Percentiles rank a stretch among this genome's conserved stretches.
phyloP scores from a whole-genome alignment of 2,888 invertebrate genomes.

The Cephus pygmeus region DNA sequence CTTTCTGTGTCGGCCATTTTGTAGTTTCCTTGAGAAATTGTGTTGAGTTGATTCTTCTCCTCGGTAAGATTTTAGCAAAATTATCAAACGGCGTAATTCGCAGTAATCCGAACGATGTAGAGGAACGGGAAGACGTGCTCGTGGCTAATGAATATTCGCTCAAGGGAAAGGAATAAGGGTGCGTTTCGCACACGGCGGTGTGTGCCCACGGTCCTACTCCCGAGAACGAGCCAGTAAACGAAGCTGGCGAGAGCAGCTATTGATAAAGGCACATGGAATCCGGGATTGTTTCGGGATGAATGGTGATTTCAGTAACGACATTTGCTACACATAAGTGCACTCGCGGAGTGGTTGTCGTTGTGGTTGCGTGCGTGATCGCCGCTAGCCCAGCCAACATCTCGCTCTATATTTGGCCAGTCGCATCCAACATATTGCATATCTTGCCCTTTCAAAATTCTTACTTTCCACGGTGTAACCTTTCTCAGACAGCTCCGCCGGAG shows the following conservation, averaged over 20 bases:
- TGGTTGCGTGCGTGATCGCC: slow-evolving; percentile 49
- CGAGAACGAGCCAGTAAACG: slow-evolving; percentile 53
- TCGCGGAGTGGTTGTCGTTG: slow-evolving; percentile 53
- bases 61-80: slow-evolving; percentile 67
- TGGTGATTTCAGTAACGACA: slow-evolving; percentile 54
- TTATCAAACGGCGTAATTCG: slow-evolving; percentile 20
- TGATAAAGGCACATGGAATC: slow-evolving; percentile 69
- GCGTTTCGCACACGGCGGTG: slow-evolving; percentile 36
- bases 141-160: slow-evolving; percentile 10
- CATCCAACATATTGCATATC: slow-evolving; percentile 63
- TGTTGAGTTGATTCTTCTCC: slow-evolving; percentile 73
- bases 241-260: slow-evolving; percentile 48
- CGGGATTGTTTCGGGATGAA: slow-evolving; percentile 60
- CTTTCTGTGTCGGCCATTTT: slow-evolving; percentile 77
- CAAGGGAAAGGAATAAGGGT: slow-evolving; percentile 27
- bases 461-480: slow-evolving; percentile 42
- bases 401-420: slow-evolving; percentile 66
- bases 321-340: slow-evolving; percentile 49
- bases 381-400: slow-evolving; percentile 57
- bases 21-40: slow-evolving; percentile 75
- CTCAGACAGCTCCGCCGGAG: slow-evolving; percentile 33
- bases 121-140: slow-evolving; percentile 19
- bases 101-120: slow-evolving; percentile 22
- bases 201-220: slow-evolving; percentile 42
- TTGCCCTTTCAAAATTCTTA: slow-evolving; percentile 46